Evolutionary conservation across 2,888 invertebrate species (phyloP).

Genomic region (Adelphocoris suturalis): DNA sequence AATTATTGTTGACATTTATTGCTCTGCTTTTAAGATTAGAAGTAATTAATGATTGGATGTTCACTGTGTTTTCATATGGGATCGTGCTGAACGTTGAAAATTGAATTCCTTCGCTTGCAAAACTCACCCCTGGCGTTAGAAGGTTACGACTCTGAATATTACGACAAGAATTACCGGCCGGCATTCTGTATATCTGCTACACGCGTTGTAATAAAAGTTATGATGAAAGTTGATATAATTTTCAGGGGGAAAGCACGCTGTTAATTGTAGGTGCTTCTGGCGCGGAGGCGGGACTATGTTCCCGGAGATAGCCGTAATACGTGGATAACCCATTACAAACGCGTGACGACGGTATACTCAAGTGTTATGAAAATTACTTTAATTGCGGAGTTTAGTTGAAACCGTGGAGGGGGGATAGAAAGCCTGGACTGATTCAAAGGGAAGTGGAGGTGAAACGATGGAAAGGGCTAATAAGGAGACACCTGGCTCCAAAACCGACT

Average conservation of each 20-base stretch:
- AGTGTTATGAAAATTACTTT: constrained; percentile 72
- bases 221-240: constrained; percentile 64
- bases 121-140: background rate
- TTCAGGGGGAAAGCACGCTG: background rate
- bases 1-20: no score
- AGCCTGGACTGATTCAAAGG: background rate
- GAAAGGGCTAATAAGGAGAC: constrained; percentile 72
- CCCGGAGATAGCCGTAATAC: constrained; percentile 58
- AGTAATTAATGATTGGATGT: no score
- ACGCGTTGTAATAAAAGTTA: constrained; percentile 61
- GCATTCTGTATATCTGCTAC: constrained; percentile 27
- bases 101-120: background rate
- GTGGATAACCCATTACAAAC: constrained; percentile 63
- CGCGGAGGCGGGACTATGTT: background rate
- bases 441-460: constrained; percentile 20
- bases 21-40: no score
- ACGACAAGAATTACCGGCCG: constrained; percentile 9
- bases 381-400: constrained; percentile 66
- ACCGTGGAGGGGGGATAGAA: background rate
- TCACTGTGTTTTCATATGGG: no score
- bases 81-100: background rate
- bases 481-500: constrained; percentile 72
- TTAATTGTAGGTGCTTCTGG: constrained; percentile 48
- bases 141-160: background rate
- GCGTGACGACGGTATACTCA: constrained; percentile 58